Base-by-base conservation (phyloP, 2,888 invertebrate genomes). In the Spisula subtruncata region DNA sequence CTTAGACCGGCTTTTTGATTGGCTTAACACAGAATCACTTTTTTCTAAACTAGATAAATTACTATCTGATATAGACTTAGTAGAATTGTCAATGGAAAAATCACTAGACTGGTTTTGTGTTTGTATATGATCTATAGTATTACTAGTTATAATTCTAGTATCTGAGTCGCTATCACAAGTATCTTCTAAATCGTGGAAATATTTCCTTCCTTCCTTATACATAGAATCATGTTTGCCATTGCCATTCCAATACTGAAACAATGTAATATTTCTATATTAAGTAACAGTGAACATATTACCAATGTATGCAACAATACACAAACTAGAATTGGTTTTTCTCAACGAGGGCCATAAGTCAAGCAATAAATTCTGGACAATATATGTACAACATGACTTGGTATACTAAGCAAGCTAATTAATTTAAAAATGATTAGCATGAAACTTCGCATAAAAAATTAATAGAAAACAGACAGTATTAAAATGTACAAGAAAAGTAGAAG, bases 231-330 rank as follows among this genome's bases (percentile, higher is more conserved):
- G 56, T 54, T 79, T 66, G 35, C 75, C 75, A 20, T 79, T 66
- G 35, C 75, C 75, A 20, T 66, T 88, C 90, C 91, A 92, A 79
- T 91, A 87, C 92, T 92, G 86, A 75, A 90, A 90, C 20, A 66
- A 46, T 1, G 54, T 2, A n/a, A 83, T 54, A 54, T 10, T 54
- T 48, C 18, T 18, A 10, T 82, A n/a, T n/a, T n/a, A 25, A 51
- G 16, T 51, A 51, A 51, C 51, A 51, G 51, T 4, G 51, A 51
- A 51, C 51, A 51, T 51, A 51, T 51, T 41, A 41, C 4, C 41
- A 41, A 41, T 41, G 41, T 5, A 41, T 41, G 8, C 41, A 41
- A 41, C 8, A 8, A 41, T 5, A 41, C 41, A 5, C 8, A 2
- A 41, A 41, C 41, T 41, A 41, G 41, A n/a, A n/a, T n/a, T n/a